Evolutionary conservation across 2,113 vertebrate genomes (phyloP).

Genomic region (Bungarus multicinctus): DNA sequence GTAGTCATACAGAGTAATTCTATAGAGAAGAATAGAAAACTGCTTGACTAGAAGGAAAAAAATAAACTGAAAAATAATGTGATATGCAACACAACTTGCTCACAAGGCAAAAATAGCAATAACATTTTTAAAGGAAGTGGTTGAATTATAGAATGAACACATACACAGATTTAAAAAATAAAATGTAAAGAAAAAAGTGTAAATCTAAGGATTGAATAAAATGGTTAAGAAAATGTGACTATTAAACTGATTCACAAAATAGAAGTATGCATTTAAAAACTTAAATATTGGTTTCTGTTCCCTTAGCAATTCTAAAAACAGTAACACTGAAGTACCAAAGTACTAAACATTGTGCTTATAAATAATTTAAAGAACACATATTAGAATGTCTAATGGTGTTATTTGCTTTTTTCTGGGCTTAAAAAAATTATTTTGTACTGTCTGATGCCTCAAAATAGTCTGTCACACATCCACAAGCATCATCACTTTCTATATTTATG

Average conservation of each 20-base stretch:
- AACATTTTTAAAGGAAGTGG: neutral
- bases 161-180: slow-evolving; percentile 16
- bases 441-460: neutral
- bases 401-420: neutral
- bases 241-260: neutral
- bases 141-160: slow-evolving; percentile 26
- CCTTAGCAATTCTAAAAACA: neutral
- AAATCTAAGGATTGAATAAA: slow-evolving; percentile 24
- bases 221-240: slow-evolving; percentile 9
- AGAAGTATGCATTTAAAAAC: neutral
- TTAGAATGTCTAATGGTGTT: neutral
- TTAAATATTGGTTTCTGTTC: neutral
- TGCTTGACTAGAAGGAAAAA: slow-evolving; percentile 63
- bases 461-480: neutral
- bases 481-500: neutral
- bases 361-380: neutral
- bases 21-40: slow-evolving; percentile 66
- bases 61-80: slow-evolving; percentile 1
- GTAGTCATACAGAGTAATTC: slow-evolving; percentile 97
- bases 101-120: neutral
- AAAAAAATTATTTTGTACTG: neutral
- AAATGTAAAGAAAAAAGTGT: slow-evolving; percentile 11
- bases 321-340: neutral
- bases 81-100: neutral
- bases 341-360: neutral